Conservation (phyloP, 2,113 vertebrate species). For the Ptyas mucosa region DNA sequence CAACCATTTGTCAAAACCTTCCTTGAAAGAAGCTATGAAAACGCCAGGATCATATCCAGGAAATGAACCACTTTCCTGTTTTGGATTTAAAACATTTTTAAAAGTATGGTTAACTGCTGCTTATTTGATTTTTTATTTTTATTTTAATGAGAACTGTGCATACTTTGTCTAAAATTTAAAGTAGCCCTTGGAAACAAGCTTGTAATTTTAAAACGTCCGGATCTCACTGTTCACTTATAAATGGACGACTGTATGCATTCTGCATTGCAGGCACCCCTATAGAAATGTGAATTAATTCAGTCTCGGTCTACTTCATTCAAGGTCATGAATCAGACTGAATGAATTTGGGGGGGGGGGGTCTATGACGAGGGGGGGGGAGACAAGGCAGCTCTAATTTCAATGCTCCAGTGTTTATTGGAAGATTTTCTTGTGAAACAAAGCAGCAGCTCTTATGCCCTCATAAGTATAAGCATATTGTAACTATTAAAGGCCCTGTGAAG, state of each 20-base stretch:
- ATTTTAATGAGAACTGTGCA: not conserved
- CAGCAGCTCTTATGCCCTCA: constrained; percentile 12
- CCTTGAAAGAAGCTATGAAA: constrained; percentile 28
- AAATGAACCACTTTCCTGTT: not conserved
- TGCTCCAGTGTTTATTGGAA: constrained; percentile 39
- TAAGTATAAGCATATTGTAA: not conserved
- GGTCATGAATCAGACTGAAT: constrained; percentile 57
- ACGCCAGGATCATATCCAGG: not conserved
- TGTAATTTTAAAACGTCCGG: constrained; percentile 3
- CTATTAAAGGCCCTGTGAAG: constrained; percentile 4
- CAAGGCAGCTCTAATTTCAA: constrained; percentile 43
- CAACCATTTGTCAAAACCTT: constrained; percentile 14
- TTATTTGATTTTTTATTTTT: not conserved
- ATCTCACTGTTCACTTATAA: constrained; percentile 46
- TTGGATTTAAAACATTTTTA: constrained; percentile 11
- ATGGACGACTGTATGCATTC: constrained; percentile 52
- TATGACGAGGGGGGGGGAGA: constrained; percentile 25
- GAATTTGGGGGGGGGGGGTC: constrained; percentile 30
- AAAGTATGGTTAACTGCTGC: not conserved
- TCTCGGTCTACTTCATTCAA: constrained; percentile 55
- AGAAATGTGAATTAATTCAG: constrained; percentile 51
- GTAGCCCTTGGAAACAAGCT: constrained; percentile 6
- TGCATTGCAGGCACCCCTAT: constrained; percentile 4
- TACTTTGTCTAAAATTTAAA: constrained; percentile 24
- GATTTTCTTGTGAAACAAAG: constrained; percentile 49